Evolutionary conservation across 2,797 vertebrate species (phyloP).

Genomic region (Artibeus jamaicensis): DNA sequence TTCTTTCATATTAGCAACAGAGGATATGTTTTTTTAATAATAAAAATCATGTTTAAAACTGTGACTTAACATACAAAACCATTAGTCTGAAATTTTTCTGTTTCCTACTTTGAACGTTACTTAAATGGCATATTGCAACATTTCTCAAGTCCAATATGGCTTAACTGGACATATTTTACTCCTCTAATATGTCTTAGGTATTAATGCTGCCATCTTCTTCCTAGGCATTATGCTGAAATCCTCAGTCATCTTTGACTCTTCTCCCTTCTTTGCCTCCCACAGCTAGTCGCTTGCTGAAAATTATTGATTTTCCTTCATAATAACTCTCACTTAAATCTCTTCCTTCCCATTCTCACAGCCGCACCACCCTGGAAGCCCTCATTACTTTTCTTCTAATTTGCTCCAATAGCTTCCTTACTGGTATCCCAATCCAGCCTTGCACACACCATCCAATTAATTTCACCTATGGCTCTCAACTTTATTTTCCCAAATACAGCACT

Average conservation of each 20-base stretch:
- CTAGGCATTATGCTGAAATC: neutral
- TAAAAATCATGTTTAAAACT: neutral
- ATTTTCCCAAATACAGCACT: neutral
- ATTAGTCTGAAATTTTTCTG: neutral
- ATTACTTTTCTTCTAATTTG: conserved; percentile 39
- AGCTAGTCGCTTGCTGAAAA: neutral
- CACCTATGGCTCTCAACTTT: neutral
- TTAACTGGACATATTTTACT: neutral
- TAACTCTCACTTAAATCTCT: neutral
- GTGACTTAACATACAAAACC: neutral
- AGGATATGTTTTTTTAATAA: neutral
- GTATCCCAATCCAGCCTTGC: neutral
- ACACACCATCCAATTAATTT: neutral
- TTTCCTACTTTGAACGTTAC: neutral
- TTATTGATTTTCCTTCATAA: conserved; percentile 35
- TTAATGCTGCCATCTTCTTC: neutral
- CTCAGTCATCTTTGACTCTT: neutral
- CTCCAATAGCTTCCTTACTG: neutral
- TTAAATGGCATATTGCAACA: neutral
- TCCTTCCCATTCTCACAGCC: neutral
- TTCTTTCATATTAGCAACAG: neutral
- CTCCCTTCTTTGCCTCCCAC: neutral
- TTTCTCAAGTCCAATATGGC: neutral
- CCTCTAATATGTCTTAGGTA: neutral
- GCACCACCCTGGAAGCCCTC: neutral